A percentile compares a stretch with the other conserved stretches of the same genome.
These are phyloP conservation scores for Urocyon cinereoargenteus DNA, from an alignment of 2,797 vertebrate species.

Conservation along the genomic window DNA sequence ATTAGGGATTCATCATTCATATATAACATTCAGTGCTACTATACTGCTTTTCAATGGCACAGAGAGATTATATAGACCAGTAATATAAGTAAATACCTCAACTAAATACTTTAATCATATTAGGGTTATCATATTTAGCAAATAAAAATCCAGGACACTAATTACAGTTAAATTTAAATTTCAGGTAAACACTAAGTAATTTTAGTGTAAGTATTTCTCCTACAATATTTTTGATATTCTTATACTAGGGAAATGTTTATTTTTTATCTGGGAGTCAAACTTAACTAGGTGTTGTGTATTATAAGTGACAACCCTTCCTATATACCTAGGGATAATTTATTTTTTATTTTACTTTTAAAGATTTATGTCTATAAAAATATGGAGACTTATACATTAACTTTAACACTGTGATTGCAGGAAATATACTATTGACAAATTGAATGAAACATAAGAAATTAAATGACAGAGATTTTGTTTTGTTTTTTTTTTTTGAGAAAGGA, in stretches of 20 bases:
- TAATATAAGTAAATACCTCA: not conserved
- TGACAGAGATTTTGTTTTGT: not conserved
- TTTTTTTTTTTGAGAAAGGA: not conserved
- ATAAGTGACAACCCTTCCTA: not conserved
- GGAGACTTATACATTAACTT: not conserved
- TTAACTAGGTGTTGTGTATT: not conserved
- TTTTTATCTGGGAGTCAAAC: not conserved
- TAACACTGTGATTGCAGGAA: not conserved
- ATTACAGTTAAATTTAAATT: constrained; percentile 13
- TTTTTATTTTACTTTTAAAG: not conserved
- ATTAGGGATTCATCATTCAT: not conserved
- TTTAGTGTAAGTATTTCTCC: not conserved
- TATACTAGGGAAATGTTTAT: not conserved
- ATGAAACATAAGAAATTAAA: not conserved
- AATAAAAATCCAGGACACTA: not conserved
- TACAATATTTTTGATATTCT: not conserved
- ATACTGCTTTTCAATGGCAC: not conserved
- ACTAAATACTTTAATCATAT: not conserved
- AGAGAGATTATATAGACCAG: not conserved
- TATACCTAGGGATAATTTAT: not conserved
- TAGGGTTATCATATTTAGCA: not conserved
- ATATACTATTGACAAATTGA: not conserved
- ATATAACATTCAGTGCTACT: not conserved
- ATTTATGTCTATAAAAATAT: not conserved
- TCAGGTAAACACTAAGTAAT: not conserved